phyloP scores from a whole-genome alignment of 2,888 invertebrate genomes.

The Blastobasis lacticolella region DNA sequence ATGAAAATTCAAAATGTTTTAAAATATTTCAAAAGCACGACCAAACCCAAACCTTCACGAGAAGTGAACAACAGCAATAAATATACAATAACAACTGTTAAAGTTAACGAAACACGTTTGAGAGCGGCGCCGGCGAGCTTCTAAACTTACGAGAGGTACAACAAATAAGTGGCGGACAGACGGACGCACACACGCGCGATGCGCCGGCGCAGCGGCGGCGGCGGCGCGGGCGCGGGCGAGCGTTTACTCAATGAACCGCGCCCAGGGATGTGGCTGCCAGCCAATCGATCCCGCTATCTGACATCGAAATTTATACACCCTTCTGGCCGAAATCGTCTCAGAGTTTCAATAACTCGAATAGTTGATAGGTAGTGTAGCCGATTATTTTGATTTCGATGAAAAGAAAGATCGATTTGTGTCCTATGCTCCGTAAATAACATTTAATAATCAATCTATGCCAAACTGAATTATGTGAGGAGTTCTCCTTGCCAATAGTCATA shows the following conservation, averaged over 20 bases:
- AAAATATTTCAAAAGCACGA: too few relatives aligned
- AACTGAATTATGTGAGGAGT: slow-evolving; percentile 12
- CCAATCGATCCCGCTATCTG: background rate
- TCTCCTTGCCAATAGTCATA: slow-evolving; percentile 27
- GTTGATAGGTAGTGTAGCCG: background rate
- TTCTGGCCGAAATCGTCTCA: too few relatives aligned
- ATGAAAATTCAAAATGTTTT: too few relatives aligned
- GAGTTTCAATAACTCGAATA: too few relatives aligned
- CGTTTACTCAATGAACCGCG: slow-evolving; percentile 63
- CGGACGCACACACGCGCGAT: slow-evolving; percentile 24
- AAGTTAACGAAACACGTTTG: slow-evolving; percentile 45
- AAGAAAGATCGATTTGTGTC: background rate
- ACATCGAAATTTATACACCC: too few relatives aligned
- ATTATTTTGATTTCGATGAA: background rate
- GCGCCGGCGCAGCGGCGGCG: slow-evolving; percentile 36
- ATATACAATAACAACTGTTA: slow-evolving; percentile 49
- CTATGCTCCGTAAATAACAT: background rate
- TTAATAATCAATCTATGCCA: slow-evolving; percentile 5
- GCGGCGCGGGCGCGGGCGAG: slow-evolving; percentile 38
- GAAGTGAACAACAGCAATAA: slow-evolving; percentile 35
- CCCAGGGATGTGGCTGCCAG: slow-evolving; percentile 24
- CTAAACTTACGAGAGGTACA: slow-evolving; percentile 41
- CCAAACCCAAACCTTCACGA: background rate
- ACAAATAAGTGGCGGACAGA: slow-evolving; percentile 30
- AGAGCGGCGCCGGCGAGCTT: slow-evolving; percentile 38